Evolutionary conservation across 2,888 invertebrate genomes (phyloP).

Genomic region (Drosophila atroscutellata): DNA sequence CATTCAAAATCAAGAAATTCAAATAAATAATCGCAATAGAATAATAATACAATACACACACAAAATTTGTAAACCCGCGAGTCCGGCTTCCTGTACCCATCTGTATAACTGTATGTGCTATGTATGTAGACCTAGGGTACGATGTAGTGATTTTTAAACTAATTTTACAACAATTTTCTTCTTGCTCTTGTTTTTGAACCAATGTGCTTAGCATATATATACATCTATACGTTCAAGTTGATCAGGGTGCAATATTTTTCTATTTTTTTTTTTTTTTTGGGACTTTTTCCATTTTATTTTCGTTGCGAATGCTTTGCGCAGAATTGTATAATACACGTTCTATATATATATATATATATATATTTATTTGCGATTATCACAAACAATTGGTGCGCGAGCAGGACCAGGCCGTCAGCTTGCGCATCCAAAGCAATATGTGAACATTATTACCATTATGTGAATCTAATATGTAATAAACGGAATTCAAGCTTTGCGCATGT

Average conservation of each 20-base stretch:
- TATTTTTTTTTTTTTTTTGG: neutral
- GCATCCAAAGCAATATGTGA: slow-evolving; percentile 7
- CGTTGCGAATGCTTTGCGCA: slow-evolving; percentile 1
- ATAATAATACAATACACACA: slow-evolving; percentile 17
- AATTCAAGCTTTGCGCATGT: slow-evolving; percentile 35
- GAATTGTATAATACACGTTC: slow-evolving; percentile 1
- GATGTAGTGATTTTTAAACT: slow-evolving; percentile 20
- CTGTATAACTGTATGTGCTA: slow-evolving; percentile 29
- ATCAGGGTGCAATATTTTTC: neutral
- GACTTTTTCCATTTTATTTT: neutral
- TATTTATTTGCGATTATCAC: slow-evolving; percentile 15
- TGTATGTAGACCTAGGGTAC: slow-evolving; percentile 27
- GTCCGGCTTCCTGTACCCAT: neutral
- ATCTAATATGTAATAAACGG: slow-evolving; percentile 47
- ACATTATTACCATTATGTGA: slow-evolving; percentile 39
- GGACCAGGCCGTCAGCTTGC: slow-evolving; percentile 20
- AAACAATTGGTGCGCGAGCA: slow-evolving; percentile 21
- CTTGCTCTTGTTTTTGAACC: slow-evolving; percentile 15
- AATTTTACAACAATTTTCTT: slow-evolving; percentile 16
- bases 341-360: neutral
- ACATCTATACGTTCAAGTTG: neutral
- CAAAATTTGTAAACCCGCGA: slow-evolving; percentile 26
- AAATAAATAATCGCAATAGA: slow-evolving; percentile 38
- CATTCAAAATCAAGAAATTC: slow-evolving; percentile 10
- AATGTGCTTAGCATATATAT: slow-evolving; percentile 56